Evolutionary conservation across 2,797 vertebrate genomes (phyloP).

Genomic region (Anomalospiza imberbis): DNA sequence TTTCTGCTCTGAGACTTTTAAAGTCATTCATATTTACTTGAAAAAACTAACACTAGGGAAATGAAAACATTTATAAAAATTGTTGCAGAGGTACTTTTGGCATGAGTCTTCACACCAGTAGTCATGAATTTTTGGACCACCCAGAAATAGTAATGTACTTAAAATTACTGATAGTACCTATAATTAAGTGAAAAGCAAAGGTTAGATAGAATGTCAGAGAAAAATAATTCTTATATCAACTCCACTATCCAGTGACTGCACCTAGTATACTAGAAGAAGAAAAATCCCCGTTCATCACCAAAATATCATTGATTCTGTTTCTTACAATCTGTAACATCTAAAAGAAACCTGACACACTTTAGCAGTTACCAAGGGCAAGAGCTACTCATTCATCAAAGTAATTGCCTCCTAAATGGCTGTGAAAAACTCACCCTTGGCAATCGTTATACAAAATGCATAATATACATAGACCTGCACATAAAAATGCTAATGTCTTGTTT

Average conservation of each 20-base stretch:
- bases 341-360: background rate
- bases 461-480: background rate
- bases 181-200: background rate
- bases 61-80: background rate
- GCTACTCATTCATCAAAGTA: background rate
- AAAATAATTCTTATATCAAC: background rate
- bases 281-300: background rate
- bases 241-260: background rate
- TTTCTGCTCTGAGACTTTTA: background rate
- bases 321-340: background rate
- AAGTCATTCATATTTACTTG: background rate
- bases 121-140: background rate
- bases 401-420: background rate
- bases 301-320: background rate
- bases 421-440: background rate
- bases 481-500: background rate
- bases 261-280: background rate
- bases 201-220: background rate
- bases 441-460: background rate
- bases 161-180: background rate
- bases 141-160: background rate
- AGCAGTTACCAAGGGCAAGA: background rate
- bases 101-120: background rate
- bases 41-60: background rate
- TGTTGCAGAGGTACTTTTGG: background rate